Conservation (phyloP, 2,797 vertebrate genomes). For the Cheirogaleus major region DNA sequence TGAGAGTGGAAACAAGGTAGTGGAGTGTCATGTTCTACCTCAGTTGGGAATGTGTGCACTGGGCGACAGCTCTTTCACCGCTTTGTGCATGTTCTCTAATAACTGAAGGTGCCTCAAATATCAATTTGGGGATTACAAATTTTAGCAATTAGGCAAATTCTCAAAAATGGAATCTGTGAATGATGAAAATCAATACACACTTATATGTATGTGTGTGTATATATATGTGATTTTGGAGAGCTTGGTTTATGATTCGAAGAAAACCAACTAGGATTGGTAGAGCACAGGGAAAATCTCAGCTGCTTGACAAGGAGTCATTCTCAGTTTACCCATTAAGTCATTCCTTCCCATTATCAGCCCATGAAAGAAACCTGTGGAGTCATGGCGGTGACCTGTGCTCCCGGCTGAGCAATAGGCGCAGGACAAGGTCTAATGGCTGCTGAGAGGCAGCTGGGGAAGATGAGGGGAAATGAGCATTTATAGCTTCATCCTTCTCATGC, state of each 20-base stretch:
- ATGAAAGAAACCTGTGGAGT: neutral
- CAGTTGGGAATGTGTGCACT: neutral
- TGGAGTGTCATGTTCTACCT: neutral
- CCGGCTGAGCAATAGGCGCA: neutral
- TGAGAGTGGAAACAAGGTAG: neutral
- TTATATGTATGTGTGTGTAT: neutral
- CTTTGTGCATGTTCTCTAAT: neutral
- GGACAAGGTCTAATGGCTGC: neutral
- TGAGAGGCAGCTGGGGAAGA: neutral
- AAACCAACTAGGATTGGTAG: neutral
- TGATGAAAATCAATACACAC: neutral
- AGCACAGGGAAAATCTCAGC: neutral
- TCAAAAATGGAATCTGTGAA: neutral
- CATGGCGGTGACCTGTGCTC: neutral
- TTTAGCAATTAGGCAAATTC: neutral
- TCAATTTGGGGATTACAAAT: neutral
- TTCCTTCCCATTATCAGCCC: neutral
- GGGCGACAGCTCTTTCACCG: neutral
- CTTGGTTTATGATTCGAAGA: constrained; percentile 9
- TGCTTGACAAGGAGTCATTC: neutral
- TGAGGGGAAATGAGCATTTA: neutral
- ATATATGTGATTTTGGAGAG: neutral
- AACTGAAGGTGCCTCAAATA: neutral
- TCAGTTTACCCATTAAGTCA: neutral
- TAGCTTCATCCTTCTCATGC: neutral